Percentiles rank a stretch among this genome's conserved stretches.
Evolutionary conservation across 2,797 vertebrate species (phyloP).

Genomic region (Scyliorhinus canicula): DNA sequence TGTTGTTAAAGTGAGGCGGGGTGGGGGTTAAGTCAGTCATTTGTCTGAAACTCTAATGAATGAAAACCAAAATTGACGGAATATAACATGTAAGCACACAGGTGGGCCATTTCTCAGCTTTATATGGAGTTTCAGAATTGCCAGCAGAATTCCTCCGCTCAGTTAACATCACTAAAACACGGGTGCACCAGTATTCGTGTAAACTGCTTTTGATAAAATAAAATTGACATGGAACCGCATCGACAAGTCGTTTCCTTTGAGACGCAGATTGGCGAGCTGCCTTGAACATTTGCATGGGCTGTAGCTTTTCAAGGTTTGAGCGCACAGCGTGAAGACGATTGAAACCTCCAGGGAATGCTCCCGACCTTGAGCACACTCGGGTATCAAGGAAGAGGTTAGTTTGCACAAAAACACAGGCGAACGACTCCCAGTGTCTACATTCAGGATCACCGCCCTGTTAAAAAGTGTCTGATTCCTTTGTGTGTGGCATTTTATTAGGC

Average conservation of each 20-base stretch:
- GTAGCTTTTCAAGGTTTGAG: not conserved
- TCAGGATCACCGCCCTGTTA: conserved; percentile 27
- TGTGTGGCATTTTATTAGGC: conserved; percentile 26
- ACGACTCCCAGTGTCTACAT: not conserved
- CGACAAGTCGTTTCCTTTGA: not conserved
- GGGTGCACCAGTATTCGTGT: not conserved
- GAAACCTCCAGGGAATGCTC: not conserved
- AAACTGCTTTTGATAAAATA: not conserved
- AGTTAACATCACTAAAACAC: not conserved
- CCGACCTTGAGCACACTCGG: not conserved
- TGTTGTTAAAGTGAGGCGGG: not conserved
- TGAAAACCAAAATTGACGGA: not conserved
- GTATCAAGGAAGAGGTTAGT: not conserved
- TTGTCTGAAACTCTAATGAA: not conserved
- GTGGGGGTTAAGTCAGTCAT: not conserved
- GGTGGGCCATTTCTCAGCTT: not conserved
- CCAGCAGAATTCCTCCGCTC: too few relatives aligned
- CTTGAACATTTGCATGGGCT: not conserved
- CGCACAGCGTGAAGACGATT: conserved; percentile 17
- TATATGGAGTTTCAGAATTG: not conserved
- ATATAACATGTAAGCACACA: too few relatives aligned
- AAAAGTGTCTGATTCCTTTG: conserved; percentile 30
- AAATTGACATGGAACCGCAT: not conserved
- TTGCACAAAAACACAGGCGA: not conserved
- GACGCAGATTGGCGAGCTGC: not conserved